Base-by-base conservation (phyloP, 2,888 invertebrate species). In the Campoplex nolae region DNA sequence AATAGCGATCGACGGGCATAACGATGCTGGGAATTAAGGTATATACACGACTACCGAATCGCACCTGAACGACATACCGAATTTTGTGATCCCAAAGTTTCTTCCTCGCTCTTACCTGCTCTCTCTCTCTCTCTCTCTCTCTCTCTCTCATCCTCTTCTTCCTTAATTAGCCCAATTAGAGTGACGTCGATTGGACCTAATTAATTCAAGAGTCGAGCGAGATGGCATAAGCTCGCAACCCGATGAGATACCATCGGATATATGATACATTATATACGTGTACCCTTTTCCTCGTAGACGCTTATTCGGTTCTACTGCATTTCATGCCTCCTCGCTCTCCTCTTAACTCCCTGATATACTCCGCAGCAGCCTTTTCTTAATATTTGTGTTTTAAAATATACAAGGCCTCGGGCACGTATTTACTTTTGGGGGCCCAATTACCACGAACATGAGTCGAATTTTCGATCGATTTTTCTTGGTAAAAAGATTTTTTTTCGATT, bases 121-220 rank as follows among this genome's bases (percentile, higher is more conserved):
- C 23, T 23, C 23, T 23, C 23, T 23, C 23, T 23, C 23, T 23
- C 23, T 0, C 23, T n/a, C 62, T 62, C 23, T 23, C 23, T 23
- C 23, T 23, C 23, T 23, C 23, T 23, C 23, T 0, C 23, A 23
- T 23, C 23, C 23, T 23, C 28, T 68, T 51, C 74, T 90, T 85
- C 89, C 90, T 92, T 92, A 92, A 92, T 92, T 92, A 92, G 90
- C 87, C 90, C 92, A 92, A 92, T 92, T 92, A 92, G 89, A 91
- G 91, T 90, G 90, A 90, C 91, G 91, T 88, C 92, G 91, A 92
- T 92, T 90, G 91, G 88, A 79, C 83, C 89, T 92, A 92, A 92
- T 92, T 92, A 92, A 92, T 91, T 91, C 92, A 87, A 89, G 45
- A 87, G 84, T 77, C 42, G 54, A 74, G 70, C 56, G 65, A 65